These are phyloP conservation scores for Ictalurus punctatus DNA, from an alignment of 2,113 vertebrate genomes.

Conservation along the genomic window DNA sequence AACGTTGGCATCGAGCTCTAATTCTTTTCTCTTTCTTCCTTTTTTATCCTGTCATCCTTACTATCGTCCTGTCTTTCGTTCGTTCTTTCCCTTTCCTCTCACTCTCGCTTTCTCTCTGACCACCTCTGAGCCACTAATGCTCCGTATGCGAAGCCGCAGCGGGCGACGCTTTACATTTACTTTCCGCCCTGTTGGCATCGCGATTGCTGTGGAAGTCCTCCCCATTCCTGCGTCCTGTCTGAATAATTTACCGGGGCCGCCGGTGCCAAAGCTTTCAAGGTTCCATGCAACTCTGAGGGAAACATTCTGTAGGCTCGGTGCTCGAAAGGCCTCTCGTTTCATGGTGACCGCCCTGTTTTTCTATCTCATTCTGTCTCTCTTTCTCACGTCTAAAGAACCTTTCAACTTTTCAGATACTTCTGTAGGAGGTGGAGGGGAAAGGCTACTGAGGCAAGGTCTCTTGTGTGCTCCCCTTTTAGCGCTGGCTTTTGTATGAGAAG, in stretches of 20 bases:
- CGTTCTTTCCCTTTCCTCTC: not conserved
- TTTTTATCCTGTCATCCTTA: not conserved
- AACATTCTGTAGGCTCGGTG: conserved; percentile 31
- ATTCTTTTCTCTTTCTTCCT: not conserved
- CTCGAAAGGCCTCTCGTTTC: conserved; percentile 30
- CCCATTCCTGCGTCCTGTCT: conserved; percentile 47
- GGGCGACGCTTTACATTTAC: conserved; percentile 22
- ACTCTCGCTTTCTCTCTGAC: not conserved
- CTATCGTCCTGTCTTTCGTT: not conserved
- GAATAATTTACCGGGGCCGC: conserved; percentile 58
- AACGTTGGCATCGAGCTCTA: not conserved
- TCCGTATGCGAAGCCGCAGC: not conserved
- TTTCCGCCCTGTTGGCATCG: conserved; percentile 32
- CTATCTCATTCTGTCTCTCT: conserved; percentile 1
- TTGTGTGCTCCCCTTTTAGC: conserved; percentile 13
- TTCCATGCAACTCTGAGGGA: conserved; percentile 38
- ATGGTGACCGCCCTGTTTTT: not conserved
- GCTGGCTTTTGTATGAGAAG: conserved; percentile 20
- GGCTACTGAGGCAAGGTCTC: conserved; percentile 11
- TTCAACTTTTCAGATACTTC: conserved; percentile 41
- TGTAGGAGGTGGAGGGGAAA: conserved; percentile 10
- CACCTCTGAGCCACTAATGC: conserved; percentile 9
- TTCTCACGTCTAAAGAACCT: conserved; percentile 39
- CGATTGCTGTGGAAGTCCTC: conserved; percentile 16
- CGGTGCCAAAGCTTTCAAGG: conserved; percentile 55